Evolutionary conservation across 2,888 invertebrate genomes (phyloP).

Genomic region (Zhengitettix transpicula): DNA sequence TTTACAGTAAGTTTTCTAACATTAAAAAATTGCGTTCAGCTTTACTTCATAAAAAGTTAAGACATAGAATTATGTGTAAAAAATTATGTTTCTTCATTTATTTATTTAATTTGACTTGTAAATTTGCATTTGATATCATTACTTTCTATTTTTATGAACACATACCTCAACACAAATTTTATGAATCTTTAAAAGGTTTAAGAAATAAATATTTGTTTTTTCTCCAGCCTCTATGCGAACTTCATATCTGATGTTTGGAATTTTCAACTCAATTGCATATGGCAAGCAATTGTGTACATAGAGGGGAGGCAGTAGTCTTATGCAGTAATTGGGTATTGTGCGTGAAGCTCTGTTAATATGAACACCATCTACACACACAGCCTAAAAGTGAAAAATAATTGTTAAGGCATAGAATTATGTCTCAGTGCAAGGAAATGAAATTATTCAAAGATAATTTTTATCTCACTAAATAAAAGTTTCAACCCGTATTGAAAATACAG

Average conservation of each 20-base stretch:
- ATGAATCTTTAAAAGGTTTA: conserved; percentile 42
- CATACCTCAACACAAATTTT: conserved; percentile 27
- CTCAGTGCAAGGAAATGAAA: background rate
- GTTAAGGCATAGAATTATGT: too few species aligned
- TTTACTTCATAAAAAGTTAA: background rate
- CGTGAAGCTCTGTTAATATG: conserved; percentile 25
- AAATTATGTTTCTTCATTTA: background rate
- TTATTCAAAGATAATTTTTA: background rate
- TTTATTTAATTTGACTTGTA: too few species aligned
- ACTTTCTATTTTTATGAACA: background rate
- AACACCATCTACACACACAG: conserved; percentile 13
- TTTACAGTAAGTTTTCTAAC: background rate
- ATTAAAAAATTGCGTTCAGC: too few species aligned
- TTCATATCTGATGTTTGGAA: conserved; percentile 29
- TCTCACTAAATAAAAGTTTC: background rate
- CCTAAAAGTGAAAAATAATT: conserved; percentile 3
- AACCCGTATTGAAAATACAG: conserved; percentile 51
- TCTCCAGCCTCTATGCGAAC: conserved; percentile 56
- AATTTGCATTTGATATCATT: too few species aligned
- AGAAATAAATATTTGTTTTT: conserved; percentile 46
- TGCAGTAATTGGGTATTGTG: conserved; percentile 51
- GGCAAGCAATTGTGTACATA: conserved; percentile 61
- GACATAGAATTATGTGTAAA: background rate
- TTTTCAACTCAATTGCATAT: conserved; percentile 45
- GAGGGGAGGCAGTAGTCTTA: conserved; percentile 56